phyloP scores from a whole-genome alignment of 2,113 vertebrate genomes.

The Microcebus murinus region DNA sequence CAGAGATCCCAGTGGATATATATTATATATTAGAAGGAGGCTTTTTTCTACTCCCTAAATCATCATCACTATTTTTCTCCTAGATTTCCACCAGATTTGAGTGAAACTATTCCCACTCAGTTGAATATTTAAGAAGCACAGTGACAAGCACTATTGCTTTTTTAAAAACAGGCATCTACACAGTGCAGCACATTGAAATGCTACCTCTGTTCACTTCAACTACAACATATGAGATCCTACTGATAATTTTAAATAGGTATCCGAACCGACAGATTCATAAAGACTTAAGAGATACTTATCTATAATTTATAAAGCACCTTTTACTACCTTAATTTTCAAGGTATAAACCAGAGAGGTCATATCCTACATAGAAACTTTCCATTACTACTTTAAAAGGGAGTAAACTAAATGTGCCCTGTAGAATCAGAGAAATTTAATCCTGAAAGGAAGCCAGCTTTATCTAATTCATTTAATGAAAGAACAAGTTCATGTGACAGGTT shows the following conservation, averaged over 20 bases:
- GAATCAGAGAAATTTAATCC: not conserved
- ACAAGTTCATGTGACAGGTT: not conserved
- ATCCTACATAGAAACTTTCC: not conserved
- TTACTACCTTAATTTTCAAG: not conserved
- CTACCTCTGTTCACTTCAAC: not conserved
- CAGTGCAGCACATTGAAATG: not conserved
- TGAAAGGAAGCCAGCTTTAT: not conserved
- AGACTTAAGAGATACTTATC: not conserved
- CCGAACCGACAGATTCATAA: not conserved
- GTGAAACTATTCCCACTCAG: not conserved
- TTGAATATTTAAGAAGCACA: not conserved
- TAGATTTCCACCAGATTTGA: not conserved
- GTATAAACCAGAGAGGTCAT: not conserved
- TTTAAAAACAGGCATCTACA: not conserved
- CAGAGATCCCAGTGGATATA: not conserved
- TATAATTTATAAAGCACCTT: not conserved
- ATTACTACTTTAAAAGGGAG: not conserved
- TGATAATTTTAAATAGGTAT: not conserved
- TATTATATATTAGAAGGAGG: not conserved
- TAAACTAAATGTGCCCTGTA: not conserved
- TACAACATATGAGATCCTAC: not conserved
- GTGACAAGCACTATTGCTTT: not conserved
- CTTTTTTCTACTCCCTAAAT: not conserved
- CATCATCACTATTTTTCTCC: not conserved
- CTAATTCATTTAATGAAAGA: not conserved